Evolutionary conservation across 1,140 invertebrate species (phyloP).

Genomic region (Odontomachus brunneus): DNA sequence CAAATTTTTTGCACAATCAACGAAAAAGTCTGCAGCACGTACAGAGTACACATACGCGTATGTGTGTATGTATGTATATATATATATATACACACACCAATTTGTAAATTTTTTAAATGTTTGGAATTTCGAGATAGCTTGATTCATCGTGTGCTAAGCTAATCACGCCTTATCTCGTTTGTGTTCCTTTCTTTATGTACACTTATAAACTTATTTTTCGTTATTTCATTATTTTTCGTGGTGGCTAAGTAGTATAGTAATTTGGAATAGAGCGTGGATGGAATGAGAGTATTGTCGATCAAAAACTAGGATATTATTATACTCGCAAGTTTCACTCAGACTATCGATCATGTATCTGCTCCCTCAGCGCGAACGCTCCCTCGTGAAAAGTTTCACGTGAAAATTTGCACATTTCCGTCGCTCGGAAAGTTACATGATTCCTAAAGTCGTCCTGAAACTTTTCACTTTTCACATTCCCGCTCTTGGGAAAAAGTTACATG

Average conservation of each 20-base stretch:
- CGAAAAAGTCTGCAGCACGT: not conserved
- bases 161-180: constrained; percentile 21
- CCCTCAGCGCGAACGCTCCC: too few species aligned
- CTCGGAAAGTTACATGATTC: too few species aligned
- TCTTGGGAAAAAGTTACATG: too few species aligned
- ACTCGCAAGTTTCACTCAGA: constrained; percentile 6
- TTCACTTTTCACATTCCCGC: too few species aligned
- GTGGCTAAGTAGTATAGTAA: constrained; percentile 57
- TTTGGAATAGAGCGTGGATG: constrained; percentile 72
- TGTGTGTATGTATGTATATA: constrained; percentile 1
- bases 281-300: constrained; percentile 76
- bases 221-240: constrained; percentile 58
- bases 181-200: constrained; percentile 54
- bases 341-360: too few species aligned
- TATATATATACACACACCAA: too few species aligned
- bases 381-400: too few species aligned
- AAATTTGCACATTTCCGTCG: too few species aligned
- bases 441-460: too few species aligned
- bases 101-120: constrained; percentile 27
- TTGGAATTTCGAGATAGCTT: constrained; percentile 9
- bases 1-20: not conserved
- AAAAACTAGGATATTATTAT: constrained; percentile 72
- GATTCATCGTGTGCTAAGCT: constrained; percentile 35
- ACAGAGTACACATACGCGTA: not conserved
- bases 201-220: constrained; percentile 48